A percentile compares a stretch with the other conserved stretches of the same genome.
These are phyloP conservation scores for Herminia tarsipennalis DNA, from an alignment of 2,888 invertebrate genomes.

Conservation along the genomic window DNA sequence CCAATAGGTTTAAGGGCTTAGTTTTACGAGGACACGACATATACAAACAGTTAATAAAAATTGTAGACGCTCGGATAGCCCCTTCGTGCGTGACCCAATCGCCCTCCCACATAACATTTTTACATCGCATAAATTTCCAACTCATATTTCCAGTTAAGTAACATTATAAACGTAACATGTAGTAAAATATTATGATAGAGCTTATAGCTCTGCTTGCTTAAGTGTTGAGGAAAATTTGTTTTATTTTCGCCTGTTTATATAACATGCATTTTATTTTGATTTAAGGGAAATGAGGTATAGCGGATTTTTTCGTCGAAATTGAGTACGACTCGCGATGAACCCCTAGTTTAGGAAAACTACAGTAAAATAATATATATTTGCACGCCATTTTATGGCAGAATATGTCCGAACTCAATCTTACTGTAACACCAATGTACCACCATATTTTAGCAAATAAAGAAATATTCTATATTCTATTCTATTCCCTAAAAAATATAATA, in stretches of 20 bases:
- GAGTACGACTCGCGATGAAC: too few species aligned
- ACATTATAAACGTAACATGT: slow-evolving; percentile 61
- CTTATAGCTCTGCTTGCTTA: slow-evolving; percentile 15
- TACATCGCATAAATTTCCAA: slow-evolving; percentile 60
- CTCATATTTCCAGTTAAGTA: slow-evolving; percentile 61
- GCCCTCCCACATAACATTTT: slow-evolving; percentile 55
- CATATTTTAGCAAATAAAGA: too few species aligned
- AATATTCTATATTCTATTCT: too few species aligned
- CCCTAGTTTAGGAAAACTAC: too few species aligned
- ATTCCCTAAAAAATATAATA: too few species aligned
- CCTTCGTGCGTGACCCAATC: slow-evolving; percentile 52
- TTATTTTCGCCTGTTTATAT: slow-evolving; percentile 8
- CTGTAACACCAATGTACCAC: too few species aligned
- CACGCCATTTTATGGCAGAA: too few species aligned
- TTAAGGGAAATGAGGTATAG: slow-evolving; percentile 3
- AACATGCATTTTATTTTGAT: not conserved
- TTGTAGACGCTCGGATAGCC: slow-evolving; percentile 38
- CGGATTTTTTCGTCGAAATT: too few species aligned
- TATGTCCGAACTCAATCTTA: too few species aligned
- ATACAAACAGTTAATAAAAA: slow-evolving; percentile 60
- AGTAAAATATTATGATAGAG: slow-evolving; percentile 55
- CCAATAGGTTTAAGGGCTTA: slow-evolving; percentile 37
- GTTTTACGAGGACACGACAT: slow-evolving; percentile 45
- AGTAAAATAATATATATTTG: too few species aligned
- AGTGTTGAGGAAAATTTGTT: not conserved